A percentile compares a stretch with the other conserved stretches of the same genome.
Evolutionary conservation across 2,797 vertebrate genomes (phyloP).

Genomic region (Caiman crocodilus): DNA sequence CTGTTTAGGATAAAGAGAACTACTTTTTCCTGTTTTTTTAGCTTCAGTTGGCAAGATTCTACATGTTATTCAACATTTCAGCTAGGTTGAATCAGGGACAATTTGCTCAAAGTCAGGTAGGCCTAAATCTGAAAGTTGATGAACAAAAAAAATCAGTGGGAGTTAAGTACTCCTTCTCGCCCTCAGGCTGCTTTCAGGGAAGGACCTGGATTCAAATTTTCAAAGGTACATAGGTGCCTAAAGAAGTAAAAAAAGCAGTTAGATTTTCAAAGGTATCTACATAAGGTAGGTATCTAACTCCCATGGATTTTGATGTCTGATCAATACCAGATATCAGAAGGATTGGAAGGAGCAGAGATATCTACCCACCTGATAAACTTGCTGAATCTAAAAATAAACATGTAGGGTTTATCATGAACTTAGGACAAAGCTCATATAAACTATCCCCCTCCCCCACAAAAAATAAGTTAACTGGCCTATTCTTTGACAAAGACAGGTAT

Average conservation of each 20-base stretch:
- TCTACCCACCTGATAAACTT: neutral
- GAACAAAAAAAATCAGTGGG: neutral
- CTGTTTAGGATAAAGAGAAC: no score
- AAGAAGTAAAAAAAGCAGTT: no score
- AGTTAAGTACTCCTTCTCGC: neutral
- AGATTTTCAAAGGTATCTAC: no score
- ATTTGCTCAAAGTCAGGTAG: neutral
- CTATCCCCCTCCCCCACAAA: no score
- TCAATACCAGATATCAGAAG: neutral
- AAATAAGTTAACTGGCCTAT: no score
- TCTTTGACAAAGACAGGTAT: no score
- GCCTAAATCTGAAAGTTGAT: conserved; percentile 10
- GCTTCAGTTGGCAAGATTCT: neutral
- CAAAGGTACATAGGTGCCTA: neutral
- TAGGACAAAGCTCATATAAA: no score
- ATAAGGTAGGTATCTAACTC: neutral
- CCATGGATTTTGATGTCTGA: neutral
- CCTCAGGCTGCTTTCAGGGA: neutral
- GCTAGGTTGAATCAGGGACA: neutral
- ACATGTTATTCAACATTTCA: neutral
- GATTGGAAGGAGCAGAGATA: neutral
- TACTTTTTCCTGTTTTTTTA: no score
- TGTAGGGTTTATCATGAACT: neutral
- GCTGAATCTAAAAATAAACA: neutral
- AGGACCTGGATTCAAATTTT: neutral